These are phyloP conservation scores for Apodemus agrarius DNA, from an alignment of 2,797 vertebrate species.

Conservation along the genomic window DNA sequence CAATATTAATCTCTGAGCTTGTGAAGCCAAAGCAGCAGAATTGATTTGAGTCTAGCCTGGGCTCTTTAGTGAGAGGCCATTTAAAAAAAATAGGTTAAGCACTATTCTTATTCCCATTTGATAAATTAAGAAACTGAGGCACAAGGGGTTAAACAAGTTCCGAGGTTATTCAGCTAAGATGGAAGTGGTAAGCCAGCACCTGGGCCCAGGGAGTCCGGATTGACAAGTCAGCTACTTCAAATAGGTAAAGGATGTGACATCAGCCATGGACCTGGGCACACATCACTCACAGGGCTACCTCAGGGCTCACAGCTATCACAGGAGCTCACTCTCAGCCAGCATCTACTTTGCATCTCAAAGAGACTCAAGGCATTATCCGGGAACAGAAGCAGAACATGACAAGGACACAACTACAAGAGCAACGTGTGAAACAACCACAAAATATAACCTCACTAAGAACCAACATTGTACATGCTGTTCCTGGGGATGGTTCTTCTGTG, in stretches of 20 bases:
- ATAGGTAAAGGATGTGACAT: background rate
- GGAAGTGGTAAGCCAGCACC: background rate
- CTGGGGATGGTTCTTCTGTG: background rate
- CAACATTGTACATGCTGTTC: background rate
- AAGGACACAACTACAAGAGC: conserved; percentile 88
- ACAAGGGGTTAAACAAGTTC: background rate
- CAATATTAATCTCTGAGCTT: background rate
- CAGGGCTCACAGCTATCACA: background rate
- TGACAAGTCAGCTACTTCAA: background rate
- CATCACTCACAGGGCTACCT: background rate
- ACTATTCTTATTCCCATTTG: background rate
- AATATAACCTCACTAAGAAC: background rate
- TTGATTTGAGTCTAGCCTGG: background rate
- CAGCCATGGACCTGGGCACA: background rate
- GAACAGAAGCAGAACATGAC: background rate
- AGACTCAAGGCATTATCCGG: background rate
- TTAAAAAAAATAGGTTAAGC: background rate
- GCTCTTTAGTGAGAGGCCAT: background rate
- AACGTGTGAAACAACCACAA: conserved; percentile 89
- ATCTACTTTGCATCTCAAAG: background rate
- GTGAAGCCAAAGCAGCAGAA: background rate
- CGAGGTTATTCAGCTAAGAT: background rate
- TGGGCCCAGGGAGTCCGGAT: background rate
- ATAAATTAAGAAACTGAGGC: background rate
- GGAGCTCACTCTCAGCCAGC: background rate